Base-by-base conservation (phyloP, 37 sponge, comb jelly and placozoan species). In the Eunapius fragilis region DNA sequence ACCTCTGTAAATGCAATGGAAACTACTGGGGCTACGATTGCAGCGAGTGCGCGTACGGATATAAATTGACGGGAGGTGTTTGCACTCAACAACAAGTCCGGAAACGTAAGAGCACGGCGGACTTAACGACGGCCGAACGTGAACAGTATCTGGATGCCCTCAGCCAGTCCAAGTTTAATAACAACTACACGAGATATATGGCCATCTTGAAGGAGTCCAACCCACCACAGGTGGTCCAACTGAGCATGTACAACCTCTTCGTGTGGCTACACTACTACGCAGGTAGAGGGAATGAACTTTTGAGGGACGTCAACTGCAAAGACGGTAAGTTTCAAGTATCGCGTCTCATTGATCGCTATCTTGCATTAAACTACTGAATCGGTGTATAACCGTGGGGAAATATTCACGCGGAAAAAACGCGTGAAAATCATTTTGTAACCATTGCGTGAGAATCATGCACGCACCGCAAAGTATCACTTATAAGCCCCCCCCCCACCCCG, bases 181-280 rank as follows among this genome's bases (percentile, higher is more conserved):
- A 79, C 12, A 73, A 70, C 36, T 75, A 84, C 24, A 80, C 90
- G 25, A 85, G 84, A 25, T 89, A 89, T 34, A 31, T 14, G 37
- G 90, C 47, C 30, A 76, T 89, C 25, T 26, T 78, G 38, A 81
- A 89, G 50, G 90, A 89, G 35, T 33, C 79, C 10, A 24, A 24
- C 24, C 85, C 85, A 37, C 81, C 81, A 48, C 74, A 70, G 17
- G 75, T 31, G 25, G 38, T 86, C 22, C 68, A 81, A n/a, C 19
- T 80, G 35, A 37, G 78, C 68, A 82, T 90, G 33, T 90, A 90
- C 58, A 79, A 76, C 17, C 67, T 90, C 45, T 76, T 33, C 25
- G 80, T 81, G 19, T 90, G 91, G 91, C 31, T 82, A 33, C 91
- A 90, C 50, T 82, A 90, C 68, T 85, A 85, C 79, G 86, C 91